phyloP scores from a whole-genome alignment of 2,888 invertebrate genomes.

The Tetragnatha montana region DNA sequence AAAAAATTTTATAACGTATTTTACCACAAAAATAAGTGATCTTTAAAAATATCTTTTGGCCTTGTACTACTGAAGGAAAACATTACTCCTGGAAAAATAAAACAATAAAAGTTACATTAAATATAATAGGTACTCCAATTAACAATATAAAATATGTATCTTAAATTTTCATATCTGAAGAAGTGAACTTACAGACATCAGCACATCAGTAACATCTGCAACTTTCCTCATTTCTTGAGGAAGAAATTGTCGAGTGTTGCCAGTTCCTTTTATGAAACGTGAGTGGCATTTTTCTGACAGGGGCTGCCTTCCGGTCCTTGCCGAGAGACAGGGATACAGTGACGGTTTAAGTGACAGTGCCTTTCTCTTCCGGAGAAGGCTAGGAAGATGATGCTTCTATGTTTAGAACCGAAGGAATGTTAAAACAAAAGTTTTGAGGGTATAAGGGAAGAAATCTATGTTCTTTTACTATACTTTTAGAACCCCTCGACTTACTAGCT shows the following conservation, averaged over 20 bases:
- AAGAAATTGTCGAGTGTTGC: not conserved
- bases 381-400: not conserved
- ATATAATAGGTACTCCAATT: no score
- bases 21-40: no score
- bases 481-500: no score
- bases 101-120: no score
- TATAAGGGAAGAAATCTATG: not conserved
- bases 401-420: not conserved
- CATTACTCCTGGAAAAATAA: no score
- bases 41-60: no score
- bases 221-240: not conserved
- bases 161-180: no score
- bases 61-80: no score
- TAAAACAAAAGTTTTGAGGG: not conserved
- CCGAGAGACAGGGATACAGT: not conserved
- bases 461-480: no score
- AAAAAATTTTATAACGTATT: no score
- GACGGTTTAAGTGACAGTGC: not conserved
- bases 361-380: not conserved
- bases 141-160: no score
- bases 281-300: slow-evolving; percentile 24
- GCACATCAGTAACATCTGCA: not conserved
- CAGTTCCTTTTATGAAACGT: slow-evolving; percentile 28
- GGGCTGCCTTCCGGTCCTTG: not conserved
- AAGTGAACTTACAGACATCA: no score